phyloP scores from a whole-genome alignment of 2,113 vertebrate genomes.

The Vombatus ursinus region DNA sequence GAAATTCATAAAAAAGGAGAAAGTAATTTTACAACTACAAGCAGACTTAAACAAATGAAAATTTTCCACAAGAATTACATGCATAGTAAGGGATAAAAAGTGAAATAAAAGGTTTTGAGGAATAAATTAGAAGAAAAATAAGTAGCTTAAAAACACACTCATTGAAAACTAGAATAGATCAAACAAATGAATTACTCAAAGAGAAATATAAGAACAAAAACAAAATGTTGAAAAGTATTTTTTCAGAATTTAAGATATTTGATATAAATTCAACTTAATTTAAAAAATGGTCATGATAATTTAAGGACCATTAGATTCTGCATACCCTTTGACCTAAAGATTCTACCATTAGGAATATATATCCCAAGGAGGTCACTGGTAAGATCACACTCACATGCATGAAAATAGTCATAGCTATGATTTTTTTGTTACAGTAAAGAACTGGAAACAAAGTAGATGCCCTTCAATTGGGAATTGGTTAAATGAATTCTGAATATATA shows the following conservation, averaged over 20 bases:
- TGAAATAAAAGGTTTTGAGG: not conserved
- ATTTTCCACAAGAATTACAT: not conserved
- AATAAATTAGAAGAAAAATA: not conserved
- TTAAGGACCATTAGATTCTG: not conserved
- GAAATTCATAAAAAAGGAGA: no score
- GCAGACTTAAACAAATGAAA: not conserved
- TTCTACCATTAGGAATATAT: not conserved
- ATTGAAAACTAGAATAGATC: not conserved
- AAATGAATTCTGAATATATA: not conserved
- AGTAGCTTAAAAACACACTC: not conserved
- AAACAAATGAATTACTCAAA: not conserved
- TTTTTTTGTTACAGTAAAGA: not conserved
- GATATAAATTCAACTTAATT: not conserved
- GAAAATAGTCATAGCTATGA: not conserved
- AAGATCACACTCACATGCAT: not conserved
- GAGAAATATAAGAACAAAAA: not conserved
- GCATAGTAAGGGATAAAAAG: not conserved
- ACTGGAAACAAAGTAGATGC: not conserved
- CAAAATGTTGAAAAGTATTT: not conserved
- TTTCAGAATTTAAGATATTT: not conserved
- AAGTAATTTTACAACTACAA: no score
- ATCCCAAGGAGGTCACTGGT: not conserved
- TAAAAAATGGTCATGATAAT: not conserved
- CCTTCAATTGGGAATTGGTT: not conserved
- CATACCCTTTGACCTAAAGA: not conserved